Evolutionary conservation across 2,888 invertebrate species (phyloP).

Genomic region (Phasia obesa): DNA sequence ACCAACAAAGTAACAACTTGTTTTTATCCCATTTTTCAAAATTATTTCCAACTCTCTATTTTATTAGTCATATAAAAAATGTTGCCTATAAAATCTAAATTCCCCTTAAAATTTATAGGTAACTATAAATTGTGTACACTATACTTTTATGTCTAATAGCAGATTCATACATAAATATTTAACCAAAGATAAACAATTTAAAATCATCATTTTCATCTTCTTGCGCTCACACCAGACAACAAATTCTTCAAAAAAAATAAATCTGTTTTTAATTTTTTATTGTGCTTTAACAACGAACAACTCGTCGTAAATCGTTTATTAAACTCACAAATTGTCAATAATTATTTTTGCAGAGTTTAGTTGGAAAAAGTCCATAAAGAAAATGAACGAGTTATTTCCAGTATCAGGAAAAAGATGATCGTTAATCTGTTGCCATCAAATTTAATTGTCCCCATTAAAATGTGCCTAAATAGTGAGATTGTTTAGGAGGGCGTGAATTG

Average conservation of each 20-base stretch:
- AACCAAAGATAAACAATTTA: slow-evolving; percentile 47
- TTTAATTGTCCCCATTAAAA: slow-evolving; percentile 59
- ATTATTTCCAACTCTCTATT: too few relatives aligned
- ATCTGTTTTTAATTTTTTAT: slow-evolving; percentile 5
- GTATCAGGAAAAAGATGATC: slow-evolving; percentile 45
- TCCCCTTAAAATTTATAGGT: neutral
- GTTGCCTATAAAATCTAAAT: too few relatives aligned
- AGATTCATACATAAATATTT: slow-evolving; percentile 13
- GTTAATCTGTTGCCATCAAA: slow-evolving; percentile 51
- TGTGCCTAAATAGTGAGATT: slow-evolving; percentile 44
- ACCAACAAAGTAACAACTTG: too few relatives aligned
- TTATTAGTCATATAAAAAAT: too few relatives aligned
- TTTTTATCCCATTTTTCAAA: too few relatives aligned
- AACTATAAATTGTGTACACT: neutral
- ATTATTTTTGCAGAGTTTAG: slow-evolving; percentile 61
- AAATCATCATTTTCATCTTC: neutral
- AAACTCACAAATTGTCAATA: slow-evolving; percentile 66
- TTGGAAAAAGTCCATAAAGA: slow-evolving; percentile 37
- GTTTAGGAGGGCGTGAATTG: slow-evolving; percentile 22
- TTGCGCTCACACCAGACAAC: neutral
- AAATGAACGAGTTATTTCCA: slow-evolving; percentile 23
- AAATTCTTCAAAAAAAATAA: slow-evolving; percentile 42
- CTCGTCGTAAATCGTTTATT: slow-evolving; percentile 57
- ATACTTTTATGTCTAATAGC: neutral
- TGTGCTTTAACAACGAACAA: slow-evolving; percentile 18